phyloP scores from a whole-genome alignment of 2,797 vertebrate genomes.

The Spizella passerina region DNA sequence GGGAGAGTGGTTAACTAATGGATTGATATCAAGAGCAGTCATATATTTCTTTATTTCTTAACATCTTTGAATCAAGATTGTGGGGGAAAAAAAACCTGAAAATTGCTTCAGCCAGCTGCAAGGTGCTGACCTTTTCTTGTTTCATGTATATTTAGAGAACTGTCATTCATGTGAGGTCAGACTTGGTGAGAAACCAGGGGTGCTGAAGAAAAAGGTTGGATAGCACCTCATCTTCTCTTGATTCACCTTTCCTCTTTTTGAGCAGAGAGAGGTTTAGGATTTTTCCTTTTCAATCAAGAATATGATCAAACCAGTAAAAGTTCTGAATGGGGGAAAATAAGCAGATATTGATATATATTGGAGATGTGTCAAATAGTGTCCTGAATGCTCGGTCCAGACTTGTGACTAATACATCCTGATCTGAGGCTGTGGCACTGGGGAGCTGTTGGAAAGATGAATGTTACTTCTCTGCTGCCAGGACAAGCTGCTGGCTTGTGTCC shows the following conservation, averaged over 20 bases:
- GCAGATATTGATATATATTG: not conserved
- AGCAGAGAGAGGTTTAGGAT: not conserved
- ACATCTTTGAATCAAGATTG: not conserved
- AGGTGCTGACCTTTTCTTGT: not conserved
- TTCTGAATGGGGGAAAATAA: not conserved
- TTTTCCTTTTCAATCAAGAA: not conserved
- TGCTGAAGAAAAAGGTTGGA: not conserved
- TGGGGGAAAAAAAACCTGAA: not conserved
- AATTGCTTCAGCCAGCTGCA: not conserved
- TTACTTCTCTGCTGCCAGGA: not conserved
- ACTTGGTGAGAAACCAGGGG: fast-evolving
- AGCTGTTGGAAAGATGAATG: not conserved
- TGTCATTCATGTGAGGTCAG: not conserved
- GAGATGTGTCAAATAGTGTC: not conserved
- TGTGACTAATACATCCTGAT: not conserved
- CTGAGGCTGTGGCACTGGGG: not conserved
- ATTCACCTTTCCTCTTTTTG: not conserved
- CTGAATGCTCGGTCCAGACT: not conserved
- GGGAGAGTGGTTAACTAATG: not conserved
- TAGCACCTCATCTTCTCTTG: not conserved
- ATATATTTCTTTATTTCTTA: not conserved
- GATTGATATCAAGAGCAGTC: not conserved
- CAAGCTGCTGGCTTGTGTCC: not conserved
- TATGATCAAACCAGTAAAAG: not conserved
- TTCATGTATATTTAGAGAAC: not conserved